These are phyloP conservation scores for Thyatira batis DNA, from an alignment of 2,888 invertebrate species.

Conservation along the genomic window DNA sequence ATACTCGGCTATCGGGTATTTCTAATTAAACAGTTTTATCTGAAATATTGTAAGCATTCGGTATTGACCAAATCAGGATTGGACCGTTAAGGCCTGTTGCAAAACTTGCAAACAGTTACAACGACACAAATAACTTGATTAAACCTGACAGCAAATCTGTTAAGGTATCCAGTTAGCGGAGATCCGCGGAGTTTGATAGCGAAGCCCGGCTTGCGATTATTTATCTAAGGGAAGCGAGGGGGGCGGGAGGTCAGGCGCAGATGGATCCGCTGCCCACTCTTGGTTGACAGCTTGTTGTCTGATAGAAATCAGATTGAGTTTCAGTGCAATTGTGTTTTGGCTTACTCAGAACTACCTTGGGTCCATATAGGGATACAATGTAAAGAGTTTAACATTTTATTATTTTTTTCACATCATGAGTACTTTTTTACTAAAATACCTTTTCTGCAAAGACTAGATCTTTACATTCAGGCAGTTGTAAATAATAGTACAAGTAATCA, in stretches of 20 bases:
- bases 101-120: constrained; percentile 25
- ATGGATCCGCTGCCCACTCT: constrained; percentile 29
- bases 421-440: too few relatives aligned
- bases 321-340: constrained; percentile 34
- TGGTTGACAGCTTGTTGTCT: constrained; percentile 31
- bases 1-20: constrained; percentile 28
- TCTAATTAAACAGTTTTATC: constrained; percentile 30
- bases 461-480: neutral
- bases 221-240: constrained; percentile 1
- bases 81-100: constrained; percentile 29
- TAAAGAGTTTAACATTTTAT: too few relatives aligned
- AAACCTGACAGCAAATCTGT: constrained; percentile 44
- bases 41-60: constrained; percentile 34
- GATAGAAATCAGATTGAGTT: constrained; percentile 45
- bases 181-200: constrained; percentile 17
- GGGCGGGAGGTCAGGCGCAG: constrained; percentile 17
- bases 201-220: constrained; percentile 5
- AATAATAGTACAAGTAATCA: neutral
- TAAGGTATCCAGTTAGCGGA: constrained; percentile 23
- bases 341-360: constrained; percentile 18
- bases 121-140: constrained; percentile 46
- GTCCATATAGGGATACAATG: neutral
- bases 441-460: too few relatives aligned
- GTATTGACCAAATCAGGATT: constrained; percentile 35
- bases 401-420: too few relatives aligned